Evolutionary conservation across 2,888 invertebrate genomes (phyloP), one percentile per base, ranked within the genome.

Genomic region (Campoplex capitator): DNA sequence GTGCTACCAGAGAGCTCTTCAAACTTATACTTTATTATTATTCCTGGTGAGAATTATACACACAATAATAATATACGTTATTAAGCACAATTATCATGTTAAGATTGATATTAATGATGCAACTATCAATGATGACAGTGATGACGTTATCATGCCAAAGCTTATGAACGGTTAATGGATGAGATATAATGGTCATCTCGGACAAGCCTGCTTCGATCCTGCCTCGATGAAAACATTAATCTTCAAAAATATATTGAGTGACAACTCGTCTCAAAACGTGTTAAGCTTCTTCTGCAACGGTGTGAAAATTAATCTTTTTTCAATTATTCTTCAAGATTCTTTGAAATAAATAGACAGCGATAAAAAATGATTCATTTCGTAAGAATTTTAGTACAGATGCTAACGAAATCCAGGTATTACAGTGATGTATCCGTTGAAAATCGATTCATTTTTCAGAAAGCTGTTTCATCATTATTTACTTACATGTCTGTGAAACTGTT

Each of bases 221-320:
- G 18, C 65, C 51, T 67, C 51, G 54, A 68, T 42, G 11, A 42
- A 68, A n/a, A 45, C 74, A 84, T 79, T 74, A 51, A 76, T 81
- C 80, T 65, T 67, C 42, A 54, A 70, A 68, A 67, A 70, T 32
- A n/a, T 13, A 81, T 71, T 18, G 48, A 83, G 54, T 42, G 54
- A 67, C 74, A 42, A 9, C 42, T 13, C 62, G 16, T 51, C 51
- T 35, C 16, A 7, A 42, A 28, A 54, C 54, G 71, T 62, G n/a
- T n/a, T 62, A 45, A 42, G 3, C n/a, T 67, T 18, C 32, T 16
- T 18, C 32, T 16, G 18, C 9, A 0, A 42, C 23, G 68, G 23
- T 23, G 68, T 68, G 68, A 45, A 2, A 68, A 68, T 23, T 11
- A 62, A 62, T 32, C 18, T 65, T 65, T 16, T 2, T 18, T 65